phyloP scores from a whole-genome alignment of 2,888 invertebrate genomes.

The Stictocephala bisonia region DNA sequence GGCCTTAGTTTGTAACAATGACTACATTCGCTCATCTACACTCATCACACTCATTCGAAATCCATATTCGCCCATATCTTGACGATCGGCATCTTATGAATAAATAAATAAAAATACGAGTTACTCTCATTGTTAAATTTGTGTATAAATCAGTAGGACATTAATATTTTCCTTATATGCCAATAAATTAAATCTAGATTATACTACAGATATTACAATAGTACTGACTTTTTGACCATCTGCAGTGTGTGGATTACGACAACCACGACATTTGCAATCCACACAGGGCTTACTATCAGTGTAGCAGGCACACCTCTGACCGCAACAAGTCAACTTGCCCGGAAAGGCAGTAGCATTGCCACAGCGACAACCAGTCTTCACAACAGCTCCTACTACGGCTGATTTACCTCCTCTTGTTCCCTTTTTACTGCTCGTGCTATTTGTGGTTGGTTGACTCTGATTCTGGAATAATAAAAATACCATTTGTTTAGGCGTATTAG shows the following conservation, averaged over 20 bases:
- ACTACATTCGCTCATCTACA: too few species aligned
- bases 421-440: constrained; percentile 4
- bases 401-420: constrained; percentile 27
- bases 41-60: too few species aligned
- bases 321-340: constrained; percentile 92
- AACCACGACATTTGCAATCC: constrained; percentile 92
- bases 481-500: too few species aligned
- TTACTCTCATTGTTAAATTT: too few species aligned
- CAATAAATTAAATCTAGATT: background rate
- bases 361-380: constrained; percentile 81
- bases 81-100: too few species aligned
- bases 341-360: constrained; percentile 91
- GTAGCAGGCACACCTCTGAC: constrained; percentile 94
- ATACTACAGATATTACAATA: too few species aligned
- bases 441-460: background rate
- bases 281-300: constrained; percentile 89
- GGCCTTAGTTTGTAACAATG: too few species aligned
- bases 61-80: too few species aligned
- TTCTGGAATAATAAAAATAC: constrained; percentile 14
- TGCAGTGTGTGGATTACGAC: constrained; percentile 89
- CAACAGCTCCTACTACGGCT: constrained; percentile 43
- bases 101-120: too few species aligned
- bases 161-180: background rate
- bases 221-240: constrained; percentile 80
- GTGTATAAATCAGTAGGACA: constrained; percentile 20